A percentile compares a stretch with the other conserved stretches of the same genome.
phyloP scores from a whole-genome alignment of 1,140 invertebrate species.

The Ruditapes philippinarum region DNA sequence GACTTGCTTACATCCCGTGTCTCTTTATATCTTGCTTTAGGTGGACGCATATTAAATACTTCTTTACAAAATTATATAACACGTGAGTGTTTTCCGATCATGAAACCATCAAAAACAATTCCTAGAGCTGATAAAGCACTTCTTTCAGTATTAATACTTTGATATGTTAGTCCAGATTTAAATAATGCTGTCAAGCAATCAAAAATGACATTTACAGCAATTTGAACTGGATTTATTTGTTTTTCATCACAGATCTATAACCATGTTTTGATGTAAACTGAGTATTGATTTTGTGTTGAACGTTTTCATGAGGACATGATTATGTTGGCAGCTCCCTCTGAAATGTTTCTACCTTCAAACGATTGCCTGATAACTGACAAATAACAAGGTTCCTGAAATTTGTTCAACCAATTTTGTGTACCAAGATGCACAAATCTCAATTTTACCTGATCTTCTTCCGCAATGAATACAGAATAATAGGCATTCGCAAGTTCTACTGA shows the following conservation, averaged over 20 bases:
- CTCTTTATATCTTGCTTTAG: background rate
- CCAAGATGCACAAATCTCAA: constrained; percentile 50
- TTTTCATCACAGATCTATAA: constrained; percentile 61
- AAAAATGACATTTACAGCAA: constrained; percentile 33
- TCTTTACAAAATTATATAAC: constrained; percentile 37
- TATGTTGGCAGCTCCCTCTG: constrained; percentile 33
- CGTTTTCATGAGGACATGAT: constrained; percentile 31
- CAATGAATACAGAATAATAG: constrained; percentile 50
- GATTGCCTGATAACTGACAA: constrained; percentile 63
- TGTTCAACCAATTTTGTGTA: constrained; percentile 58
- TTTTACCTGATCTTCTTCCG: constrained; percentile 6
- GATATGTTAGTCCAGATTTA: constrained; percentile 34
- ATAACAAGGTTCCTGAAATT: constrained; percentile 33
- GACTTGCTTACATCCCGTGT: background rate
- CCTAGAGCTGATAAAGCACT: constrained; percentile 41
- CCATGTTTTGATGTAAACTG: constrained; percentile 50
- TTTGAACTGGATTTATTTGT: constrained; percentile 33
- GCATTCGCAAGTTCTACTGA: constrained; percentile 59
- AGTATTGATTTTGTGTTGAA: constrained; percentile 54
- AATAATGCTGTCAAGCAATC: constrained; percentile 60
- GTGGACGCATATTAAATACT: background rate
- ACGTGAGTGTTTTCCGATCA: constrained; percentile 22
- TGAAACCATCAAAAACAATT: constrained; percentile 35
- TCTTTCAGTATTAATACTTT: constrained; percentile 51
- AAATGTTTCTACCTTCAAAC: constrained; percentile 19